These are phyloP conservation scores for Pipa parva DNA, from an alignment of 2,113 vertebrate species.

Conservation along the genomic window DNA sequence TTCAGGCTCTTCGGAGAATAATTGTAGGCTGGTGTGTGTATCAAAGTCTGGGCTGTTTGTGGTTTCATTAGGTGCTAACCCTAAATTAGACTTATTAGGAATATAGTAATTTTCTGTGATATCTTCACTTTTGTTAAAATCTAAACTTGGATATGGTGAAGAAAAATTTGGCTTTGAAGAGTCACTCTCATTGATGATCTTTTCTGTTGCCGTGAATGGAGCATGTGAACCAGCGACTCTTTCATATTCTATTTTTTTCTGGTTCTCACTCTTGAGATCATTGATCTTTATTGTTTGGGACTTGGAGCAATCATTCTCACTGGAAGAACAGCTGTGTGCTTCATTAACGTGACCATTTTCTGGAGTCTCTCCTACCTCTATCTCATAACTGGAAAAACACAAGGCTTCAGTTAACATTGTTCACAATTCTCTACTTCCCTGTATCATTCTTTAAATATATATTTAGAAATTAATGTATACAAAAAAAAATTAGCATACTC, in stretches of 20 bases:
- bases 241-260: constrained; percentile 31
- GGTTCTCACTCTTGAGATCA: constrained; percentile 36
- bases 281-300: constrained; percentile 47
- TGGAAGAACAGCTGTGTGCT: constrained; percentile 52
- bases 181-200: constrained; percentile 8
- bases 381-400: constrained; percentile 59
- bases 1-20: background rate
- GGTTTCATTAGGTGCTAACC: background rate
- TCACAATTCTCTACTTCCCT: too few relatives aligned
- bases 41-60: background rate
- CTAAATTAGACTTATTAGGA: background rate
- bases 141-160: background rate
- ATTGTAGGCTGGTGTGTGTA: background rate
- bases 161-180: background rate
- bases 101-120: background rate
- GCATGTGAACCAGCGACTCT: constrained; percentile 4
- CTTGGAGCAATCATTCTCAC: constrained; percentile 46
- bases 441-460: too few relatives aligned
- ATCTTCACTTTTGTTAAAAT: constrained; percentile 7
- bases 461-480: too few relatives aligned
- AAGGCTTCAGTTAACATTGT: too few relatives aligned
- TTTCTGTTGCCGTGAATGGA: constrained; percentile 9
- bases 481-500: too few relatives aligned
- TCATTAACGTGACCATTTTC: constrained; percentile 56
- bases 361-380: constrained; percentile 57